phyloP scores from a whole-genome alignment of 2,888 invertebrate genomes.

The Philaethria dido region DNA sequence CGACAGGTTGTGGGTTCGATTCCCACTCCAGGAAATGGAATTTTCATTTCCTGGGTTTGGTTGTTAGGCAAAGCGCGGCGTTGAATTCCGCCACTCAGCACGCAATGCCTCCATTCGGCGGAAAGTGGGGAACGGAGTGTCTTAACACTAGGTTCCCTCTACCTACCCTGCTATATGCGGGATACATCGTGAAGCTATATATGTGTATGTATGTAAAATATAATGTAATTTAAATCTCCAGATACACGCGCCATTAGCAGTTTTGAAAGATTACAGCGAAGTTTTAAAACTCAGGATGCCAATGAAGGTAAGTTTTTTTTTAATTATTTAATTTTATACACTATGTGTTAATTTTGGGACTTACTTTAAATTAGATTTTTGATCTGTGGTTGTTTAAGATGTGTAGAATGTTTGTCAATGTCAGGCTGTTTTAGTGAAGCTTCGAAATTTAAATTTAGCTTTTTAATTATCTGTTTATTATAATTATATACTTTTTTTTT shows the following conservation, averaged over 20 bases:
- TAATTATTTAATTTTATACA: not conserved
- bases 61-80: no score
- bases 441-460: conserved; percentile 3
- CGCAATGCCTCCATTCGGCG: no score
- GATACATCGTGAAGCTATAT: no score
- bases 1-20: no score
- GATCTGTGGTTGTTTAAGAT: conserved; percentile 8
- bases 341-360: conserved; percentile 18
- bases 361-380: conserved; percentile 12
- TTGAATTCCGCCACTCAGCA: no score
- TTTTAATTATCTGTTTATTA: conserved; percentile 12
- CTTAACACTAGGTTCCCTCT: no score
- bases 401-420: conserved; percentile 20
- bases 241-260: conserved; percentile 93
- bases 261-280: conserved; percentile 94
- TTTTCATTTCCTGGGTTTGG: no score
- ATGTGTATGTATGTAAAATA: no score
- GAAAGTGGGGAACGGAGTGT: no score
- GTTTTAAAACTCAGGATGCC: conserved; percentile 96
- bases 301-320: conserved; percentile 86
- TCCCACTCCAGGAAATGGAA: no score
- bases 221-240: no score
- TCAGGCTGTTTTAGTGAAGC: conserved; percentile 5
- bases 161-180: no score
- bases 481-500: not conserved